phyloP scores from a whole-genome alignment of 64 coral and sea anemone genomes.

The Actinia tenebrosa region DNA sequence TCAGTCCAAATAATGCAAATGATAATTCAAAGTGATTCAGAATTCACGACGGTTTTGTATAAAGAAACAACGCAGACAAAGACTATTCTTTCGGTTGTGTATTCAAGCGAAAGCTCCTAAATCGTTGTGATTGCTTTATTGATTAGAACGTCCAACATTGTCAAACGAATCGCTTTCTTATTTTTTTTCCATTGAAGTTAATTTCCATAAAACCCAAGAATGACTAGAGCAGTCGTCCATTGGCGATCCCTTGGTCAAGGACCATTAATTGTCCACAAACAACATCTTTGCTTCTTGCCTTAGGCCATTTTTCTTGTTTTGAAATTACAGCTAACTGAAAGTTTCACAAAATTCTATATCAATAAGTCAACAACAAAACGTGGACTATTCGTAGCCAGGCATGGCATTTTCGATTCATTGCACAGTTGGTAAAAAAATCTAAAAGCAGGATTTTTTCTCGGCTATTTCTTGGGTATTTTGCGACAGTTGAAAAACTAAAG shows the following conservation, averaged over 20 bases:
- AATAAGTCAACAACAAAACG: no score
- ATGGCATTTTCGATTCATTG: no score
- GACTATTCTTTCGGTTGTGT: not conserved
- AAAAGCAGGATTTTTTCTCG: no score
- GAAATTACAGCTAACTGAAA: not conserved
- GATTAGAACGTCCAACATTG: not conserved
- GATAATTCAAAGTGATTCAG: not conserved
- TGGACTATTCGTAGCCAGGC: no score
- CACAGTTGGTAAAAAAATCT: no score
- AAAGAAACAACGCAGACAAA: not conserved
- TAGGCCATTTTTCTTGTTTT: not conserved
- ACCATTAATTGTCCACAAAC: not conserved
- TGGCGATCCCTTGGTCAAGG: not conserved
- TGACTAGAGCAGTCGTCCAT: not conserved
- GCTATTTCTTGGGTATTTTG: no score
- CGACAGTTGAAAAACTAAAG: not conserved
- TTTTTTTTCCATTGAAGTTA: not conserved
- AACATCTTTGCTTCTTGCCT: not conserved
- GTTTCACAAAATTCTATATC: not conserved
- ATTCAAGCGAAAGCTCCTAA: slow-evolving; percentile 4
- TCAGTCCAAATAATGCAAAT: not conserved
- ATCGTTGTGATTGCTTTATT: not conserved
- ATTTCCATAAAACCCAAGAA: not conserved
- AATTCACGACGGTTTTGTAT: not conserved
- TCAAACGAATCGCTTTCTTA: not conserved